Base-by-base conservation (phyloP, 2,797 vertebrate species). In the Numenius phaeopus region DNA sequence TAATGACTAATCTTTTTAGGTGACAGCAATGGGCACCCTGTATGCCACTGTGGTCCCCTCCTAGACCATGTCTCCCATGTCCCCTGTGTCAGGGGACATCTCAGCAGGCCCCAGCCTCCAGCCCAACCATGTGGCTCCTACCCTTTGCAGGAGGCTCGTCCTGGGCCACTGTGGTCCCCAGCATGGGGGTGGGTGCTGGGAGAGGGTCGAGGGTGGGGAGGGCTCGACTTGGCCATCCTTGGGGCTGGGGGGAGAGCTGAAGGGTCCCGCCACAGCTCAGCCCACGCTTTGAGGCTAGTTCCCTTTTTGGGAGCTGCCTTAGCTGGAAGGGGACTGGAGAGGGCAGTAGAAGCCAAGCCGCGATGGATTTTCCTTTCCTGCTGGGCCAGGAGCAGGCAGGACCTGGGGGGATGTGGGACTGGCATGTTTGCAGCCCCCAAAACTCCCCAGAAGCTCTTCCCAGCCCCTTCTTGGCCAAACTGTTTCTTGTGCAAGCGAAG, bases 111-210 rank as follows among this genome's bases (percentile, higher is more conserved):
- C 37, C 46, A n/a, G 69, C 54, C 44, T 57, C 50, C 46, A 32
- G n/a, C 32, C 26, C 1, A 5, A 23, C n/a, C 70, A 11, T 21
- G 15, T 1, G 2, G 19, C 23, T n/a, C 65, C 15, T 42, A 5
- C 8, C 5, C 52, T 4, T 4, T 0, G 5, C 1, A 2, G 27
- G 32, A 2, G 3, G 22, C 55, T 77, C 4, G 1, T 8, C 49
- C 54, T 11, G 49, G 57, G 66, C 22, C n/a, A 13, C 39, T 2
- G 2, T 1, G 3, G 19, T 57, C 6, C 30, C 52, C 1, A 3
- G 44, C 14, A 32, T 2, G 1, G 16, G 8, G 11, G 3, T 40
- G 75, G 40, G 30, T 0, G 2, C 40, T 49, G 13, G 10, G 7
- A 11, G 46, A 40, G 40, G n/a, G 29, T 10, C 0, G 1, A 3